Base-by-base conservation (phyloP, 2,888 invertebrate species). In the Drosophila atroscutellata region DNA sequence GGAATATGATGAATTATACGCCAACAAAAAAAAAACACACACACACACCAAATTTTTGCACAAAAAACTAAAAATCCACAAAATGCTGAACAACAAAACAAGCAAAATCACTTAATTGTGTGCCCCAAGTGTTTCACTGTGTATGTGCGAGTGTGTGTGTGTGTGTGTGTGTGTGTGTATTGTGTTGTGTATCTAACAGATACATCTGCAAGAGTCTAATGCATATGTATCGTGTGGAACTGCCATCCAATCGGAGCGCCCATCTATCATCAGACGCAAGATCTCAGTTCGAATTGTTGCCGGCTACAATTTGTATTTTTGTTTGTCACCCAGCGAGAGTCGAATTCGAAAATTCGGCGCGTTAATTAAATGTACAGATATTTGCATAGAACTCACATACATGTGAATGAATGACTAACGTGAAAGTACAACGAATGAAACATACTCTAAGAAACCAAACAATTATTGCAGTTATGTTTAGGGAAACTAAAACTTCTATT, bases 81-180 rank as follows among this genome's bases (percentile, higher is more conserved):
- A 86, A 86, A 75, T 86, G 72, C 86, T 84, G 65, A 81, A 64
- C 79, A 76, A 61, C 70, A 76, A 82, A 82, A 88, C 88, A 86
- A 81, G 81, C 75, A 81, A 84, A 87, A 84, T 89, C 86, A 86
- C 83, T 84, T 81, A 84, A 81, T 84, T 89, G 85, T 79, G 82
- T 54, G 81, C 64, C 60, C 61, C 81, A 75, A 80, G 71, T 75
- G 74, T 79, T 74, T 62, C 72, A 61, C 64, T 45, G 11, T 60
- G 18, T 49, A 18, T 56, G 7, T n/a, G 28, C 57, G 50, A 54
- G n/a, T 60, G 28, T 62, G 51, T 63, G 55, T 57, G 55, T 20
- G 20, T 20, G 20, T 7, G 7, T 42, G 47, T 72, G 42, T 63
- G 49, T 56, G 11, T 68, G 9, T 72, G 20, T 64, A 45, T 69